A percentile compares a stretch with the other conserved stretches of the same genome.
These are phyloP conservation scores for Anguilla marmorata DNA, from an alignment of 2,797 vertebrate genomes.

Conservation along the genomic window DNA sequence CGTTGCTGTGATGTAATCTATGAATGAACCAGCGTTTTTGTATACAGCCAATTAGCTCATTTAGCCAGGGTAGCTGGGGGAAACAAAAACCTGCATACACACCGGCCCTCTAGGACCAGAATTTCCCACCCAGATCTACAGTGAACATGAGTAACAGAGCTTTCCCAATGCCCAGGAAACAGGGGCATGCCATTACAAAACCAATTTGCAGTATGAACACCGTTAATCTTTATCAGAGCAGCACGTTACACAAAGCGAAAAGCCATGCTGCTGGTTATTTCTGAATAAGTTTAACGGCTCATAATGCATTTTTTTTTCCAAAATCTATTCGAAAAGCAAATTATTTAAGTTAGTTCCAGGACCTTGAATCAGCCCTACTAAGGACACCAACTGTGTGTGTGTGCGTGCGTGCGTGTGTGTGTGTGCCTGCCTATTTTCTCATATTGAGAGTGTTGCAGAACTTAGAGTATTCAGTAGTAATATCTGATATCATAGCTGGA, in stretches of 20 bases:
- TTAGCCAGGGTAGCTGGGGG: too few species aligned
- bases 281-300: slow-evolving; percentile 15
- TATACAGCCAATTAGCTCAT: too few species aligned
- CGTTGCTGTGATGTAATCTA: too few species aligned
- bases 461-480: not conserved
- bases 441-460: not conserved
- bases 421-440: not conserved
- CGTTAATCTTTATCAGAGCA: not conserved
- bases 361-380: not conserved
- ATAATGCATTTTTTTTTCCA: slow-evolving; percentile 22
- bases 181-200: not conserved
- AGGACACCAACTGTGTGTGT: not conserved
- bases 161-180: not conserved
- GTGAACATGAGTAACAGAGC: not conserved
- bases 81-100: too few species aligned
- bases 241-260: not conserved
- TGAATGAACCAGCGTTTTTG: too few species aligned
- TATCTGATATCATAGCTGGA: slow-evolving; percentile 3
- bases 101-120: too few species aligned
- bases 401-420: not conserved
- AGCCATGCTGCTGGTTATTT: slow-evolving; percentile 7
- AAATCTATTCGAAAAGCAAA: slow-evolving; percentile 14
- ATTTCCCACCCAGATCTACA: too few species aligned
- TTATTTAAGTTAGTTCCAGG: slow-evolving; percentile 17
- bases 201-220: not conserved